Conservation (phyloP, 2,113 vertebrate genomes). For the Periophthalmodon schlosseri region DNA sequence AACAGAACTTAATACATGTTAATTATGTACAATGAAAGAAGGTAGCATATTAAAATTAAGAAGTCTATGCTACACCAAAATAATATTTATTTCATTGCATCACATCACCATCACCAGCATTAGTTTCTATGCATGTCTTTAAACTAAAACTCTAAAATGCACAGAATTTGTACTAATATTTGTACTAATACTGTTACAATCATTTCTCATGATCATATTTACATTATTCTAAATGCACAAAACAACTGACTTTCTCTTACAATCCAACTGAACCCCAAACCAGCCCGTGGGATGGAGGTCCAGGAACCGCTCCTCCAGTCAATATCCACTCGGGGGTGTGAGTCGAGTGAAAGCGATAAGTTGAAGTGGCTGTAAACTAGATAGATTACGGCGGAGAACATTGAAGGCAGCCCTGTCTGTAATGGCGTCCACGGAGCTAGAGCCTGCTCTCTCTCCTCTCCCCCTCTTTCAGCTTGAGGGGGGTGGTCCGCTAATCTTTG, state of each 20-base stretch:
- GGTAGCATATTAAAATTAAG: too few species aligned
- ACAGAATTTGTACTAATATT: neutral
- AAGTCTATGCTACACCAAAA: neutral
- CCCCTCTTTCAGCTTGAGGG: constrained; percentile 32
- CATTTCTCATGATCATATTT: neutral
- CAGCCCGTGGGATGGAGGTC: constrained; percentile 28
- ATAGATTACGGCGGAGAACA: constrained; percentile 56
- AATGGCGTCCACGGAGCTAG: constrained; percentile 32
- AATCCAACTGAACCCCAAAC: constrained; percentile 18
- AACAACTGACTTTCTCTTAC: neutral
- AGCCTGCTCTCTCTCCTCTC: too few species aligned
- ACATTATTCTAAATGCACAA: neutral
- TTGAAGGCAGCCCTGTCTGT: constrained; percentile 47
- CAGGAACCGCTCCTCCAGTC: constrained; percentile 40
- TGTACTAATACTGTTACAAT: neutral
- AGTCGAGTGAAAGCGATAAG: constrained; percentile 68
- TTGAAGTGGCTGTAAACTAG: constrained; percentile 60
- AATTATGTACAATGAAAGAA: too few species aligned
- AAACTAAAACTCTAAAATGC: neutral
- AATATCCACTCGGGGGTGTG: constrained; percentile 57
- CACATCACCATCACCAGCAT: too few species aligned
- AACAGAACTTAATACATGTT: neutral
- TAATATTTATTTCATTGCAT: neutral
- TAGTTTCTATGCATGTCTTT: too few species aligned
- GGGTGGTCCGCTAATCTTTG: constrained; percentile 59